phyloP scores from a whole-genome alignment of 2,113 vertebrate species.

The Ictidomys tridecemlineatus region DNA sequence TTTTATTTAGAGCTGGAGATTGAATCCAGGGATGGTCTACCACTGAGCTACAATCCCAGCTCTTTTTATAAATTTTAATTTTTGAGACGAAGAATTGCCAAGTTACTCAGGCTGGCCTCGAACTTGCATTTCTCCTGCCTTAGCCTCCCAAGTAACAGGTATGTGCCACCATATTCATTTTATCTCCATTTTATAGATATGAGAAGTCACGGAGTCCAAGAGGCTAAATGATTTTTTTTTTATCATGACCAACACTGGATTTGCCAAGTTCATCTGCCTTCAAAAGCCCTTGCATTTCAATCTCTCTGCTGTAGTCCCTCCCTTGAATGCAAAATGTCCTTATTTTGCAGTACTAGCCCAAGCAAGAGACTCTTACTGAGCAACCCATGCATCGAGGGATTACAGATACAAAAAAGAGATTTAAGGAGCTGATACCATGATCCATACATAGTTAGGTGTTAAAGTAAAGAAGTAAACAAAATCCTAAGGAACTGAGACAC shows the following conservation, averaged over 20 bases:
- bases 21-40: not conserved
- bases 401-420: not conserved
- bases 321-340: not conserved
- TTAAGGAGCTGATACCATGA: conserved; percentile 3
- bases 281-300: not conserved
- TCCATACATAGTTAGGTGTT: not conserved
- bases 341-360: not conserved
- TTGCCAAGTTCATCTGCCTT: not conserved
- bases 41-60: not conserved
- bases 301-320: not conserved
- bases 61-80: not conserved
- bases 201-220: conserved; percentile 7
- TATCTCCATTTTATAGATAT: not conserved
- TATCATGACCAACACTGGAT: not conserved
- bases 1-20: not conserved
- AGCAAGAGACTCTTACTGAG: not conserved
- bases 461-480: conserved; percentile 36
- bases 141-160: not conserved
- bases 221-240: not conserved
- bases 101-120: not conserved
- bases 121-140: not conserved
- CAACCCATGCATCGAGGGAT: not conserved
- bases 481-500: not conserved
- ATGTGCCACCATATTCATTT: not conserved
- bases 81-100: not conserved